These are phyloP conservation scores for Brachyptera putata DNA, from an alignment of 2,888 invertebrate species.

Conservation along the genomic window DNA sequence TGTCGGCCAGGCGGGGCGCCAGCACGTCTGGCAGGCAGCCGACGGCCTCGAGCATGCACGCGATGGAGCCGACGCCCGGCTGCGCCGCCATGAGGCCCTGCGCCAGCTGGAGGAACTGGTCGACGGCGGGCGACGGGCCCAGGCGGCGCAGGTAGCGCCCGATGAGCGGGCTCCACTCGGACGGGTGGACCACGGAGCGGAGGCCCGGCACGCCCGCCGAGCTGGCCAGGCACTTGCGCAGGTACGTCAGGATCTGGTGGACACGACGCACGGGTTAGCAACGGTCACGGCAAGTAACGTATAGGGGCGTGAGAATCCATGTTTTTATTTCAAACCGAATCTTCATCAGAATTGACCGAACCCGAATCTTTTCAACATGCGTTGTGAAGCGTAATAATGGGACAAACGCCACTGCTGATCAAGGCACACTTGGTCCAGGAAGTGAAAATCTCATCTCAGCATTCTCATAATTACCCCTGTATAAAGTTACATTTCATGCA, in stretches of 20 bases:
- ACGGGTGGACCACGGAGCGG: slow-evolving; percentile 50
- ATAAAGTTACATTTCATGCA: too few relatives aligned
- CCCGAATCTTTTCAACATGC: too few relatives aligned
- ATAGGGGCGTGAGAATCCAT: too few relatives aligned
- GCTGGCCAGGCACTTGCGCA: slow-evolving; percentile 72
- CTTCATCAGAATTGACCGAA: too few relatives aligned
- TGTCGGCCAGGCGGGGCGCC: slow-evolving; percentile 57
- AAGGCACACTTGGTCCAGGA: too few relatives aligned
- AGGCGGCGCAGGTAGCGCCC: slow-evolving; percentile 53
- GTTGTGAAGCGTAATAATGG: too few relatives aligned
- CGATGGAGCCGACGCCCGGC: slow-evolving; percentile 62
- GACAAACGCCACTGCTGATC: too few relatives aligned
- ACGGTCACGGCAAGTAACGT: too few relatives aligned
- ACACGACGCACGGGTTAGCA: slow-evolving; percentile 32
- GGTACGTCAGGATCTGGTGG: slow-evolving; percentile 70
- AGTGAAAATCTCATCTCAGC: too few relatives aligned
- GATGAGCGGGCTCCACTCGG: slow-evolving; percentile 61
- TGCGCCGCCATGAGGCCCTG: slow-evolving; percentile 61
- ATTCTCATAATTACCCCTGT: too few relatives aligned
- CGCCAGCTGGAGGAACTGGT: slow-evolving; percentile 64
- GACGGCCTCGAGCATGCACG: slow-evolving; percentile 77
- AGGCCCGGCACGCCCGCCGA: slow-evolving; percentile 54
- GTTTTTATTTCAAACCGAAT: too few relatives aligned
- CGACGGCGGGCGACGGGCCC: slow-evolving; percentile 49
- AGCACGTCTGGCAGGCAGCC: slow-evolving; percentile 73